Base-by-base conservation (phyloP, 2,113 vertebrate genomes). In the Thalassarche chlororhynchos region DNA sequence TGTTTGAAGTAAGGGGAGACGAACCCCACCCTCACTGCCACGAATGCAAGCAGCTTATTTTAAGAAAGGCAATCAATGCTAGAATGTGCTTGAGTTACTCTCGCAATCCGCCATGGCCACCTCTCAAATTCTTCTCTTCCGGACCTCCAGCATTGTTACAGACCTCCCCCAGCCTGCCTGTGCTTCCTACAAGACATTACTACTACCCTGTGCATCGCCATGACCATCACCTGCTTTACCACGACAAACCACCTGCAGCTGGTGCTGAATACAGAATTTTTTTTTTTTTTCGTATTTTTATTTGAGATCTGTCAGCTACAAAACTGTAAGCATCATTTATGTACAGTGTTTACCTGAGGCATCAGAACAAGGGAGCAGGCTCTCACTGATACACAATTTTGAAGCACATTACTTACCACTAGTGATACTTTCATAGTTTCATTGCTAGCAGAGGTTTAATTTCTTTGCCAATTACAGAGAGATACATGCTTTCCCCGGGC, bases 11-110 rank as follows among this genome's bases (percentile, higher is more conserved):
- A 95, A 97, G 90, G 54, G 46, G 78, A 97, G 57, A 97, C 3
- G 9, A 96, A 95, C 93, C 93, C 74, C 94, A 94, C 57, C 78
- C 87, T 94, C 70, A 52, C 74, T 54, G 96, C 52, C 84, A 91
- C 2, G 14, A 83, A 94, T 58, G 70, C 70, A 90, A 96, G 78
- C 90, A 91, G 93, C 75, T 93, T 95, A 97, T 95, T 97, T 97
- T 97, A 97, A 97, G 96, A 95, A 96, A 87, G 84, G 70, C 12
- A 1, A 85, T 94, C 82, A 76, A 74, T 61, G 84, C 62, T 94
- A 97, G 82, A 93, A 96, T 94, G 81, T 66, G 84, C 84, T 94
- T 72, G 62, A 95, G 91, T 96, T 91, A 91, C 49, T 54, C 87
- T 91, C 8, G 0, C 54, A 65, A 79, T 79, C 47, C 4, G 1